These are phyloP conservation scores for Drosophila flavopinicola DNA, from an alignment of 2,888 invertebrate genomes.

Conservation along the genomic window DNA sequence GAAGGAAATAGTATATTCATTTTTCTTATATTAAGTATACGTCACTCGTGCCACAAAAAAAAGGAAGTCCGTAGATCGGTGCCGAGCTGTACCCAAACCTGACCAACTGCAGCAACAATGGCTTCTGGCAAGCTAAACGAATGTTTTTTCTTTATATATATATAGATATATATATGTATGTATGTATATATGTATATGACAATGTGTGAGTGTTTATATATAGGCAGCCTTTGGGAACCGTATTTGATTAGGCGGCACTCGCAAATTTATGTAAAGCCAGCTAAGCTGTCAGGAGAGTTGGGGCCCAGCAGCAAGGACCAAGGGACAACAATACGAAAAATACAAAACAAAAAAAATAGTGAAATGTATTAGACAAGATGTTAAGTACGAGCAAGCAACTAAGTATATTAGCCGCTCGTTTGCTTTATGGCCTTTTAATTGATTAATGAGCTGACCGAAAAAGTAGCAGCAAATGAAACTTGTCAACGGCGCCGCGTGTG, in stretches of 20 bases:
- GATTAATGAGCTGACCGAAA: slow-evolving; percentile 64
- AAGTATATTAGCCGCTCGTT: slow-evolving; percentile 56
- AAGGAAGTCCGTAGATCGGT: slow-evolving; percentile 12
- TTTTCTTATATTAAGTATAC: too few relatives aligned
- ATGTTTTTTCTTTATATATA: not conserved
- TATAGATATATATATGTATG: not conserved
- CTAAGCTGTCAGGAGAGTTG: slow-evolving; percentile 41
- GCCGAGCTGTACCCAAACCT: slow-evolving; percentile 16
- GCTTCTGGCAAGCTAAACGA: slow-evolving; percentile 10
- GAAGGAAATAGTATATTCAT: too few relatives aligned
- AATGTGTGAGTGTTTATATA: not conserved
- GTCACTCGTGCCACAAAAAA: slow-evolving; percentile 7
- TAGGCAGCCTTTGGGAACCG: slow-evolving; percentile 30
- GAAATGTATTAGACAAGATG: slow-evolving; percentile 57
- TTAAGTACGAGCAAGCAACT: slow-evolving; percentile 39
- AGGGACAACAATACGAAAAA: slow-evolving; percentile 7
- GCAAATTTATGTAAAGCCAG: slow-evolving; percentile 70
- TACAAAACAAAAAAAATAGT: slow-evolving; percentile 4
- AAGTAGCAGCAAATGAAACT: slow-evolving; percentile 28
- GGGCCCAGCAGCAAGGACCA: slow-evolving; percentile 10
- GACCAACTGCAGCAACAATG: slow-evolving; percentile 30
- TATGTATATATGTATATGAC: not conserved
- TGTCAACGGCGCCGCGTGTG: slow-evolving; percentile 58
- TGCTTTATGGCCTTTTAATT: slow-evolving; percentile 67
- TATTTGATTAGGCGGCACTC: slow-evolving; percentile 66